Base-by-base conservation (phyloP, 2,888 invertebrate species). In the Maniola hyperantus region DNA sequence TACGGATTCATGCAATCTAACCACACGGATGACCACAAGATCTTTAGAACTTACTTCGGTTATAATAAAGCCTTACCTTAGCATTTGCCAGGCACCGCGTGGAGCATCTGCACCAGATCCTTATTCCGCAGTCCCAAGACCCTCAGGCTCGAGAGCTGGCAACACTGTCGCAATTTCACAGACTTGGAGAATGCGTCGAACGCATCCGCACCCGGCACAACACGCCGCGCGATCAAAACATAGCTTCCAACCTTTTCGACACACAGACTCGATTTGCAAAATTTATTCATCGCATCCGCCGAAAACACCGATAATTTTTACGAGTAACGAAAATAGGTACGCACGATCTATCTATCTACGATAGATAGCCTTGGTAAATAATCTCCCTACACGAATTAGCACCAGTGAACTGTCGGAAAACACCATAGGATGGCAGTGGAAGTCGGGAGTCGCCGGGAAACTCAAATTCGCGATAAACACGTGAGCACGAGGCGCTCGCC, bases 401-500 rank as follows among this genome's bases (percentile, higher is more conserved):
- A 90, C 88, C 81, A 83, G 79, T 83, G 82, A 82, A 89, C 83
- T 82, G 79, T 76, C 82, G 83, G 79, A 83, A 85, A 88, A 89
- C 91, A 90, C 89, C 83, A 88, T 84, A 78, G 74, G 81, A 83
- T 82, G 81, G 79, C 83, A 78, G 78, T 81, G 80, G 62, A 81
- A 83, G 79, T 81, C 82, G 80, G 81, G 78, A 82, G 79, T 82
- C 81, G 83, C 82, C 87, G 88, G 89, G 83, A 89, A 91, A 91
- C 82, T 87, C 84, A 79, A 79, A 81, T 82, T 84, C 80, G 82
- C 82, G 79, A 77, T 68, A 77, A 77, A 79, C 84, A 84, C 85
- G 83, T 84, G 82, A 95, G 94, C 95, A 94, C 93, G 95, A 95
- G 95, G 85, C 94, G 96, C 84, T 87, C 88, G 77, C 93, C 93